phyloP scores from a whole-genome alignment of 1,140 invertebrate species.

The Pseudachorutes palmiensis region DNA sequence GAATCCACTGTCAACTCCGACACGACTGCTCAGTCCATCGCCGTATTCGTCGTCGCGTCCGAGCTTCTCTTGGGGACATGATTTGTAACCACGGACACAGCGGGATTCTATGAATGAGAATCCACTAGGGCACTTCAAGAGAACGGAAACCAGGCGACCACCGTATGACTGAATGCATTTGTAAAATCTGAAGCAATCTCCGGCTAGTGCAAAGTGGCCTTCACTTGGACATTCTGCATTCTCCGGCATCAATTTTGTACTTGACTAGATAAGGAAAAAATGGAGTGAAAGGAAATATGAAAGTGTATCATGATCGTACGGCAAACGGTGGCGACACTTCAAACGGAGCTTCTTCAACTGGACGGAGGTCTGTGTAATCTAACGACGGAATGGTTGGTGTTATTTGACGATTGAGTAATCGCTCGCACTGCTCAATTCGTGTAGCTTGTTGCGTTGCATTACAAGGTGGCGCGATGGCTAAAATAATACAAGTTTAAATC shows the following conservation, averaged over 20 bases:
- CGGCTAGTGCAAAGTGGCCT: neutral
- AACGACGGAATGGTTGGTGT: neutral
- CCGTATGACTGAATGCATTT: conserved; percentile 3
- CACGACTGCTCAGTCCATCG: conserved; percentile 3
- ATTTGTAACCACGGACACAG: neutral
- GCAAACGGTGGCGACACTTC: neutral
- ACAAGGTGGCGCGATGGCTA: neutral
- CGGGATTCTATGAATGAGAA: neutral
- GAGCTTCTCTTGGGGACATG: neutral
- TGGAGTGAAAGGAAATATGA: neutral
- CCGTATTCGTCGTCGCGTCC: neutral
- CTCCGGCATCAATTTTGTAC: conserved; percentile 1
- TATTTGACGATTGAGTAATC: neutral
- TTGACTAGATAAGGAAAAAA: neutral
- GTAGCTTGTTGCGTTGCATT: conserved; percentile 1
- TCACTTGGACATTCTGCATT: neutral
- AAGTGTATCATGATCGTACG: neutral
- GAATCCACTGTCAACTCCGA: neutral
- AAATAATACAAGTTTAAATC: neutral
- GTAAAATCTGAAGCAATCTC: conserved; percentile 1
- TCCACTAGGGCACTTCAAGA: neutral
- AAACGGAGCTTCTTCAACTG: neutral
- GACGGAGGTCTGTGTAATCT: neutral
- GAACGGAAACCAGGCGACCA: neutral
- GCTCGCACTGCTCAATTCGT: neutral